Evolutionary conservation across 1,140 invertebrate species (phyloP).

Genomic region (Aphis craccivora): DNA sequence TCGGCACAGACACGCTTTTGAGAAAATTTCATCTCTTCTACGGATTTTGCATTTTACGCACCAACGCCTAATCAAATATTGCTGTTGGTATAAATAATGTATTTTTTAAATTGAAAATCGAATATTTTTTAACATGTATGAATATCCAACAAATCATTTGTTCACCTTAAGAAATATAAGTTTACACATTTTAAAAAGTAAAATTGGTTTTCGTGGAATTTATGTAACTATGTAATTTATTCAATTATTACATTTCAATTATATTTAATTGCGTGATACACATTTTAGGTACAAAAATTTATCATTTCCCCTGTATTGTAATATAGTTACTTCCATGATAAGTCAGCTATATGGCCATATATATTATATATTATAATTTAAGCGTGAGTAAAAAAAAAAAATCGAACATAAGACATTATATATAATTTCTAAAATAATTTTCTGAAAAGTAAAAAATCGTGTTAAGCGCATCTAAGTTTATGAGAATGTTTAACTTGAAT

Average conservation of each 20-base stretch:
- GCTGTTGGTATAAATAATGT: background rate
- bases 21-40: background rate
- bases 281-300: accelerated
- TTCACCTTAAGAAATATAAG: background rate
- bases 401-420: background rate
- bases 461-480: background rate
- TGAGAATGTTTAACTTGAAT: background rate
- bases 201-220: background rate
- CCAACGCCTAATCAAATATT: background rate
- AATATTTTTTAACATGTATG: background rate
- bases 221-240: background rate
- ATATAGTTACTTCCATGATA: background rate
- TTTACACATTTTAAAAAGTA: background rate
- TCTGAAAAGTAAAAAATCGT: background rate
- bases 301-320: background rate
- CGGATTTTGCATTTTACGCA: background rate
- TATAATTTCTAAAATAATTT: background rate
- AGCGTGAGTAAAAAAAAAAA: background rate
- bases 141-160: background rate
- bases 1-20: background rate
- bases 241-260: background rate
- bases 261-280: background rate
- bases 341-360: background rate
- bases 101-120: slow-evolving; percentile 14
- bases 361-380: background rate